Percentiles rank a stretch among this genome's conserved stretches.
phyloP scores from a whole-genome alignment of 2,113 vertebrate species.

The Pseudois nayaur region DNA sequence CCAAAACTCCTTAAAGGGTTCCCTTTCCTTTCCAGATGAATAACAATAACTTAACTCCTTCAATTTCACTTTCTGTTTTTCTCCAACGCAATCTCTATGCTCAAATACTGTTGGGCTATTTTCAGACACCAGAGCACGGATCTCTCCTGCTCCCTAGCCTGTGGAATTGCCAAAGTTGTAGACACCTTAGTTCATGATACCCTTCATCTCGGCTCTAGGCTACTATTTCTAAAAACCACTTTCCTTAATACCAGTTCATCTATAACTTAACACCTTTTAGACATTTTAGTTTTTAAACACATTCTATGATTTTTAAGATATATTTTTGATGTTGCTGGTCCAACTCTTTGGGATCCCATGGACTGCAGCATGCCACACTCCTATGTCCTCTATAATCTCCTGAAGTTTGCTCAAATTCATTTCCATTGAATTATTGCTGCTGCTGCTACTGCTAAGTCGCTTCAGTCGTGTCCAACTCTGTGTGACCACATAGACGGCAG shows the following conservation, averaged over 20 bases:
- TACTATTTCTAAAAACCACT: neutral
- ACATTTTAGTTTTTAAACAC: neutral
- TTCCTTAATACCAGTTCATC: neutral
- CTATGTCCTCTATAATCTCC: neutral
- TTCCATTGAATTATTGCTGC: neutral
- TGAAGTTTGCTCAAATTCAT: neutral
- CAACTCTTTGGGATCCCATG: neutral
- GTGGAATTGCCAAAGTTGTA: neutral
- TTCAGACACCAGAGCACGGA: neutral
- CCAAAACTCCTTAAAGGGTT: neutral
- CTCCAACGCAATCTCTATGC: neutral
- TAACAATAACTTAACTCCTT: neutral
- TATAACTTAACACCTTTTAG: neutral
- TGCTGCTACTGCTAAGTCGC: no score
- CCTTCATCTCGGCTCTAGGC: neutral
- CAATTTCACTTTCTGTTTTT: neutral
- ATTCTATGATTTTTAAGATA: neutral
- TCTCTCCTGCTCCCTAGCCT: neutral
- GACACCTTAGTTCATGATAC: neutral
- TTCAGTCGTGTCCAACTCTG: no score
- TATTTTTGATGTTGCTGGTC: neutral
- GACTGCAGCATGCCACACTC: neutral
- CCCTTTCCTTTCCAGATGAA: neutral
- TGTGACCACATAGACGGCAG: no score
- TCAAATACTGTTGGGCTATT: neutral